Conservation (phyloP, 2,797 vertebrate species). For the Acanthornis magna region DNA sequence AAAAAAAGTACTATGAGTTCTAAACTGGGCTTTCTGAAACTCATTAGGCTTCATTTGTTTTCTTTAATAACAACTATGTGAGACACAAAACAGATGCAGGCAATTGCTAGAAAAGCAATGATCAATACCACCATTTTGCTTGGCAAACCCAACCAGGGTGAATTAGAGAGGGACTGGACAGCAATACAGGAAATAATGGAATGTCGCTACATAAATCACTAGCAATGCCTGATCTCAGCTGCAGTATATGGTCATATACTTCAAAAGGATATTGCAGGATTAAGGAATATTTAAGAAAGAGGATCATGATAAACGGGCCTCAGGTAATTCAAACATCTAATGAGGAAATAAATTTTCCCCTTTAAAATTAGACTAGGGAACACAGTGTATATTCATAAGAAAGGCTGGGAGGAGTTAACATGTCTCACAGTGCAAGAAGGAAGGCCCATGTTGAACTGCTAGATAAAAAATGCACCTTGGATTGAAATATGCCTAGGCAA, state of each 20-base stretch:
- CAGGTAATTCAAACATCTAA: background rate
- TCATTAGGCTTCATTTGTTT: background rate
- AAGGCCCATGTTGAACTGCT: background rate
- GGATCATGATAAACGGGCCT: background rate
- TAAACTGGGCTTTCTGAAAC: background rate
- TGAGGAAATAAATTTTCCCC: background rate
- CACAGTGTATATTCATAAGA: background rate
- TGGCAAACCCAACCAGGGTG: background rate
- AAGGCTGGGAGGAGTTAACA: background rate
- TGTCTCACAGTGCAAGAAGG: background rate
- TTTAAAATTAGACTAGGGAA: background rate
- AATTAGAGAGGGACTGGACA: background rate
- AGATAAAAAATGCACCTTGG: background rate
- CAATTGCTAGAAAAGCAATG: background rate
- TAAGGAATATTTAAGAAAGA: background rate
- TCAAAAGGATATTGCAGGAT: background rate
- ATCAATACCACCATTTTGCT: background rate
- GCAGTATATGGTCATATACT: background rate
- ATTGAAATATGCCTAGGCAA: background rate
- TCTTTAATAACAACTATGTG: background rate
- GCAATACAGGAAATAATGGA: background rate
- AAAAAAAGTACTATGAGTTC: fast-evolving
- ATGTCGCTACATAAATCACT: background rate
- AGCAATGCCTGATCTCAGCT: background rate
- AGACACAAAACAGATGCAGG: background rate